A percentile compares a stretch with the other conserved stretches of the same genome.
These are phyloP conservation scores for Hedya salicella DNA, from an alignment of 2,888 invertebrate genomes.

Conservation along the genomic window DNA sequence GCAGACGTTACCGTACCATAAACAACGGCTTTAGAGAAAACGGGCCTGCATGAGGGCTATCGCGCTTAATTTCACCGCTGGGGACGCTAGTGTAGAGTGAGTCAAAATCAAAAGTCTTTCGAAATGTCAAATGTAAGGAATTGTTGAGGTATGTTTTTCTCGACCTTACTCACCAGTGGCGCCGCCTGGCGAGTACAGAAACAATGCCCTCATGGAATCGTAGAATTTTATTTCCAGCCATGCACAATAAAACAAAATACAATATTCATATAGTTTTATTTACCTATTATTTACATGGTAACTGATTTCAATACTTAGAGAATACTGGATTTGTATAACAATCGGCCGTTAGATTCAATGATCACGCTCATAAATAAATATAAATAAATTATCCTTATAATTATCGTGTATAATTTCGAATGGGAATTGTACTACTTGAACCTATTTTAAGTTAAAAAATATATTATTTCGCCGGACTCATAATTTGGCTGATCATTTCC, in stretches of 20 bases:
- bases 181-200: no score
- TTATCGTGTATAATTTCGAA: conserved; percentile 27
- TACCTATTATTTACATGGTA: conserved; percentile 64
- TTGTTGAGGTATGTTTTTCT: no score
- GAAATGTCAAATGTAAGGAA: no score
- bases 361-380: conserved; percentile 59
- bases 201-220: no score
- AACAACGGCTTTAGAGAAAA: no score
- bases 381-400: conserved; percentile 65
- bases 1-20: no score
- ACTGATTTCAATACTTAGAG: conserved; percentile 57
- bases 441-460: conserved; percentile 9
- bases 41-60: no score
- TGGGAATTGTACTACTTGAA: conserved; percentile 27
- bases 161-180: no score
- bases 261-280: conserved; percentile 58
- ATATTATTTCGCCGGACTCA: neutral
- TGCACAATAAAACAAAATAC: conserved; percentile 51
- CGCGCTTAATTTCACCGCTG: no score
- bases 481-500: conserved; percentile 9
- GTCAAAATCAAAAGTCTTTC: no score
- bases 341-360: conserved; percentile 50
- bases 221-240: neutral
- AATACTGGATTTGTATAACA: conserved; percentile 44
- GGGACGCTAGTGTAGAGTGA: no score